These are phyloP conservation scores for Dendrolimus punctatus DNA, from an alignment of 1,140 invertebrate genomes.

Conservation along the genomic window DNA sequence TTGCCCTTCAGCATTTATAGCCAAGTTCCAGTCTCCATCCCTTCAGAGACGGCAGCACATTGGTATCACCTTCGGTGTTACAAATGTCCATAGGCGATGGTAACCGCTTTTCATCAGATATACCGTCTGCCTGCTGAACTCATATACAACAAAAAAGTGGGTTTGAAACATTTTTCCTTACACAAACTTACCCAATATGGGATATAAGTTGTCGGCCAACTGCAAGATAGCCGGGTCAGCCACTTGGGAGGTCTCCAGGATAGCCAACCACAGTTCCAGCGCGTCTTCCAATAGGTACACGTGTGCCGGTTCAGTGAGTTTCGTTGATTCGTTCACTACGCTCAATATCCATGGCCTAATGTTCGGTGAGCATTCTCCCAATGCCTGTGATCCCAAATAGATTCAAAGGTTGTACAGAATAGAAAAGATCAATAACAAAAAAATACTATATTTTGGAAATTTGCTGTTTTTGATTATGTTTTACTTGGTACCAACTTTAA, in stretches of 20 bases:
- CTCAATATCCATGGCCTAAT: conserved; percentile 51
- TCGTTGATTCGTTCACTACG: conserved; percentile 84
- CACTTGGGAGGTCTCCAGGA: conserved; percentile 79
- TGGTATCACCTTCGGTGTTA: too few relatives aligned
- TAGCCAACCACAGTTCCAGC: conserved; percentile 89
- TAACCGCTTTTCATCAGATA: too few relatives aligned
- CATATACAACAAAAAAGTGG: conserved; percentile 4
- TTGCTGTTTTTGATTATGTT: too few relatives aligned
- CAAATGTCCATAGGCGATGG: too few relatives aligned
- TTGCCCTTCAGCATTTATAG: too few relatives aligned
- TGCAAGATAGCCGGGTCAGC: conserved; percentile 76
- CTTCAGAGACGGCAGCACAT: too few relatives aligned
- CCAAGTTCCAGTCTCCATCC: too few relatives aligned
- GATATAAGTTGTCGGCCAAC: conserved; percentile 84
- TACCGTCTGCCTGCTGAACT: too few relatives aligned
- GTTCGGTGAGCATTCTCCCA: conserved; percentile 44
- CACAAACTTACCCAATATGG: conserved; percentile 78
- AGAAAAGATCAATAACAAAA: too few relatives aligned
- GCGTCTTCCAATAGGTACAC: conserved; percentile 95
- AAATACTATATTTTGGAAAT: too few relatives aligned
- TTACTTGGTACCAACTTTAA: too few relatives aligned
- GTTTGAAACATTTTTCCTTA: neutral
- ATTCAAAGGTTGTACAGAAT: neutral
- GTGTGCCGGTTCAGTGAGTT: conserved; percentile 84
- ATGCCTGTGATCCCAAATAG: conserved; percentile 29